A percentile compares a stretch with the other conserved stretches of the same genome.
Evolutionary conservation across 2,113 vertebrate genomes (phyloP).

Genomic region (Leptosomus discolor): DNA sequence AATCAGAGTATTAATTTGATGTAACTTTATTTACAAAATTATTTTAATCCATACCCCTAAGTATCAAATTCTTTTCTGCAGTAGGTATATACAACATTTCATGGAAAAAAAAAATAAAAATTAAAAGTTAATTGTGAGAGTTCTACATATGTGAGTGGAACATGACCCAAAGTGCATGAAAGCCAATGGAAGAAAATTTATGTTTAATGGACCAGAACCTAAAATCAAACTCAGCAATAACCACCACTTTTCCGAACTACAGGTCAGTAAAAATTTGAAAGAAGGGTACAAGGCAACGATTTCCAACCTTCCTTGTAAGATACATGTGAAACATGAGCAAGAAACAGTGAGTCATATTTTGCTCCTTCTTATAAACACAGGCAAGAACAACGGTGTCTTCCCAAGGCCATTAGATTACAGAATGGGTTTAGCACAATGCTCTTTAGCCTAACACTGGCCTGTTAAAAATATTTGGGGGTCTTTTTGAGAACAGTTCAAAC

Average conservation of each 20-base stretch:
- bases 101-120: neutral
- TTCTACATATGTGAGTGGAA: accelerated
- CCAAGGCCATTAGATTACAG: neutral
- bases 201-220: neutral
- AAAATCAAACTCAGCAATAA: neutral
- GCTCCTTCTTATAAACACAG: neutral
- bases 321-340: neutral
- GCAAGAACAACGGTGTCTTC: neutral
- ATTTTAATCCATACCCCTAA: neutral
- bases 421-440: neutral
- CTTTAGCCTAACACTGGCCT: neutral
- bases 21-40: neutral
- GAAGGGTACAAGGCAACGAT: neutral
- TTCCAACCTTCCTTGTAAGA: neutral
- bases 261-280: neutral
- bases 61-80: neutral
- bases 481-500: neutral
- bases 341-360: neutral
- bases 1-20: neutral
- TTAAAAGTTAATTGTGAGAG: neutral
- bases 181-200: neutral
- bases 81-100: accelerated
- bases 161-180: neutral
- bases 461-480: neutral
- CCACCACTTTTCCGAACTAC: neutral